phyloP scores from a whole-genome alignment of 2,888 invertebrate species.

The Acrocyrtus sp. region DNA sequence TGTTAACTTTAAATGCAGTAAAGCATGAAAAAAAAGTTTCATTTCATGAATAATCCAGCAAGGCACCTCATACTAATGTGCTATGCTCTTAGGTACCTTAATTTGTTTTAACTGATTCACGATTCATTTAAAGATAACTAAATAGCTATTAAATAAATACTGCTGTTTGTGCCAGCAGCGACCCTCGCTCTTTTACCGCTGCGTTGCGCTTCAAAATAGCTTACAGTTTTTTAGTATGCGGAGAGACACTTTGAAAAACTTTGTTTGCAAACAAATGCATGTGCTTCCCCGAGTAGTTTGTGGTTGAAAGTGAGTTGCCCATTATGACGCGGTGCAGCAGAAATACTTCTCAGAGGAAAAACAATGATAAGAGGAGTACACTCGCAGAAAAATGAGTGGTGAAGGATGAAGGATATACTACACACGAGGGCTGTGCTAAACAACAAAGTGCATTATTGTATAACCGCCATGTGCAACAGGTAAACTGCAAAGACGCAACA shows the following conservation, averaged over 20 bases:
- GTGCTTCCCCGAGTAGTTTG: conserved; percentile 32
- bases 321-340: background rate
- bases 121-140: background rate
- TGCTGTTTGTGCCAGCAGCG: conserved; percentile 1
- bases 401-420: background rate
- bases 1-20: background rate
- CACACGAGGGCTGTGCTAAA: too few species aligned
- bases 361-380: background rate
- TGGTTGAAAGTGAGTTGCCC: conserved; percentile 45
- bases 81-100: too few species aligned
- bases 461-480: background rate
- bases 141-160: background rate
- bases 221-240: background rate
- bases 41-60: background rate
- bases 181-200: background rate
- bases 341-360: background rate
- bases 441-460: background rate
- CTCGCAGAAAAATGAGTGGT: too few species aligned
- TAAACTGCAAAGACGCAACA: background rate
- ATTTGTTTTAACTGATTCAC: too few species aligned
- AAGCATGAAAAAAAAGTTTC: background rate
- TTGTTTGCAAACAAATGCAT: conserved; percentile 13
- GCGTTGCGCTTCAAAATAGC: too few species aligned
- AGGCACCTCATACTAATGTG: too few species aligned
- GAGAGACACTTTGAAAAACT: background rate